Percentiles rank a stretch among this genome's conserved stretches.
Conservation (phyloP, 2,888 invertebrate species). For the Cephus nigrinus region DNA sequence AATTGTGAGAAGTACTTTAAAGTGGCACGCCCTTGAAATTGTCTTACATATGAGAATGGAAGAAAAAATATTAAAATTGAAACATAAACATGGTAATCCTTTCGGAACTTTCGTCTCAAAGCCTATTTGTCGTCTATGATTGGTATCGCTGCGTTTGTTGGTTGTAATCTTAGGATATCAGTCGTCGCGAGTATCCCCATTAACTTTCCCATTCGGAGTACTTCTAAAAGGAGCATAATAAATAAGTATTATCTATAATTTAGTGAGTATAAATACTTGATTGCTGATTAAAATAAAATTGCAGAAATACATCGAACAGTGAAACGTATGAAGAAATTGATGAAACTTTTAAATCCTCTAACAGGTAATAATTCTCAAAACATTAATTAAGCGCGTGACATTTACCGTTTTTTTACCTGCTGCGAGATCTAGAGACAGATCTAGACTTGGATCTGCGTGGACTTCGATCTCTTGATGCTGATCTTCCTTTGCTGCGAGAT, state of each 20-base stretch:
- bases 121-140: constrained; percentile 12
- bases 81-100: not conserved
- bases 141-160: not conserved
- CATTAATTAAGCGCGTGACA: constrained; percentile 4
- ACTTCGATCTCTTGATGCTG: constrained; percentile 55
- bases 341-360: not conserved
- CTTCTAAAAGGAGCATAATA: constrained; percentile 11
- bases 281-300: not conserved
- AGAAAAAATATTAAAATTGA: not conserved
- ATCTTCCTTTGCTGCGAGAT: constrained; percentile 55
- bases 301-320: not conserved
- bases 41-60: not conserved
- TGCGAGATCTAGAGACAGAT: constrained; percentile 58
- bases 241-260: not conserved
- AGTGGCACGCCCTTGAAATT: not conserved
- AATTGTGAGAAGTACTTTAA: not conserved
- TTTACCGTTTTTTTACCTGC: constrained; percentile 49
- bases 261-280: not conserved
- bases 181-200: constrained; percentile 17
- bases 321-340: not conserved
- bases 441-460: constrained; percentile 58
- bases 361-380: not conserved
- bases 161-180: constrained; percentile 11
- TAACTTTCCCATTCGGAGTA: constrained; percentile 16
- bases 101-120: constrained; percentile 5